Evolutionary conservation across 2,888 invertebrate genomes (phyloP).

Genomic region (Cantharis rustica): DNA sequence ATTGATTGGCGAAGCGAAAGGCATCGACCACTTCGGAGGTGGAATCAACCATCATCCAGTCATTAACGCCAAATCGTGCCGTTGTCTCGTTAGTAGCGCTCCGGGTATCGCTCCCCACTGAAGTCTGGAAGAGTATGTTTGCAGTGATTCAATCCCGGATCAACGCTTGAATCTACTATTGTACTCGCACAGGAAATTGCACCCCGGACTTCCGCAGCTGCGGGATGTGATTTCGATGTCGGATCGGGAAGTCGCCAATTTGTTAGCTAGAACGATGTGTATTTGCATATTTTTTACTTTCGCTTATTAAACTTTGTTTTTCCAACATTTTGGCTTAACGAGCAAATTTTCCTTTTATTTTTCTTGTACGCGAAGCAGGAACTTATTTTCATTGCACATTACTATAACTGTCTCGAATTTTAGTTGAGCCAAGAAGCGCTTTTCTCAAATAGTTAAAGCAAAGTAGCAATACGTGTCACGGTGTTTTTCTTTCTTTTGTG

Average conservation of each 20-base stretch:
- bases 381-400: background rate
- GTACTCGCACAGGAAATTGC: conserved; percentile 50
- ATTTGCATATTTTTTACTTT: conserved; percentile 29
- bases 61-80: conserved; percentile 28
- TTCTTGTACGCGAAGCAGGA: background rate
- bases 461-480: conserved; percentile 46
- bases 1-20: background rate
- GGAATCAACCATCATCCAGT: conserved; percentile 25
- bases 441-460: conserved; percentile 31
- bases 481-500: conserved; percentile 40
- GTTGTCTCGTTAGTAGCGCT: conserved; percentile 29
- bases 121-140: conserved; percentile 40
- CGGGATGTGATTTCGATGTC: conserved; percentile 47
- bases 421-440: conserved; percentile 3
- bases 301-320: background rate
- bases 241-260: conserved; percentile 51
- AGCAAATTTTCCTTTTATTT: background rate
- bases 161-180: conserved; percentile 44
- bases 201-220: conserved; percentile 51
- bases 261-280: conserved; percentile 31
- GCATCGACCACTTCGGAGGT: conserved; percentile 18
- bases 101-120: conserved; percentile 27
- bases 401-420: conserved; percentile 10
- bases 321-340: background rate
- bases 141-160: conserved; percentile 47